Evolutionary conservation across 2,113 vertebrate species (phyloP), one percentile per base, ranked within the genome.

Genomic region (Hymenochirus boettgeri): DNA sequence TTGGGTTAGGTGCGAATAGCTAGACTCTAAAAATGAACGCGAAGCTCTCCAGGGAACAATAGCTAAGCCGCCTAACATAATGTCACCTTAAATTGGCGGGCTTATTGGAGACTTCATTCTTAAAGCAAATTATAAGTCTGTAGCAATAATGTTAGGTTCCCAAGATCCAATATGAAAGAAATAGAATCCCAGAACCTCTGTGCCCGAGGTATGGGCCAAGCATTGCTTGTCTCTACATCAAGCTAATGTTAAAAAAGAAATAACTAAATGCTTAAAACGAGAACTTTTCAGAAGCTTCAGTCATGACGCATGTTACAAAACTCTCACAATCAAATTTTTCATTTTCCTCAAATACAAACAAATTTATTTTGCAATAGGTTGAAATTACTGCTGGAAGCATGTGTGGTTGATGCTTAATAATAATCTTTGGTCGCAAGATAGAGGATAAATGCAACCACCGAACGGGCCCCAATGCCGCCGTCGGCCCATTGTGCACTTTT

Each of bases 371-470:
- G 55, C 47, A 27, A 37, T 53, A 57, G 39, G 45, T 70, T 61
- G 65, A 59, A 57, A 74, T 70, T 77, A 75, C 70, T 75, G 65
- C 69, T 18, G 64, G 73, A 79, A 77, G 79, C 79, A 70, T 75
- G 72, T 80, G 62, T 75, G 67, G 71, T 76, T 73, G 72, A 76
- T 78, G 82, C 82, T 84, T 76, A 80, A 77, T 75, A 79, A 31
- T n/a, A n/a, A 78, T 88, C 85, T 89, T 89, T 90, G 87, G 86
- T 89, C 79, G 81, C 80, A 86, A 84, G 80, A 82, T n/a, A n/a
- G 82, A 86, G 80, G 82, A 81, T 48, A 75, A 42, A 77, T 74
- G 76, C 83, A 72, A 81, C 72, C 79, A 45, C 23, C n/a, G 50
- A 62, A 76, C 67, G 73, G 79, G 75, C 79, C 11, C 74, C 73